Evolutionary conservation across 2,888 invertebrate species (phyloP), one percentile per base, ranked within the genome.

Genomic region (Halictus quadricinctus): DNA sequence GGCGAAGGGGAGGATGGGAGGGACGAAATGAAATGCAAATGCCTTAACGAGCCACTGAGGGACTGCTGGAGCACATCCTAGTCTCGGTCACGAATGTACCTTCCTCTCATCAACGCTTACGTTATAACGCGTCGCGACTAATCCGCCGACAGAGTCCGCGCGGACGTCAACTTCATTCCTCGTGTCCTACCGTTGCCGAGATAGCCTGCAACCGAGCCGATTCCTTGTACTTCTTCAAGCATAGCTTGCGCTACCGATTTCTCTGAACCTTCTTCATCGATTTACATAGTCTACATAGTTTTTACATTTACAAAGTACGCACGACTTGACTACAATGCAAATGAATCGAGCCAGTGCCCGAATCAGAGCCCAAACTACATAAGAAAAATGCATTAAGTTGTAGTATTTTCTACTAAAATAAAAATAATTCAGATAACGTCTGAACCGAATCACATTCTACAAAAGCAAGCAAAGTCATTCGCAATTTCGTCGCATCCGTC

Each of bases 11-110:
- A 69, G 82, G 73, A 78, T 60, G 76, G 78, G 88, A 87, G 85
- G 93, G 91, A 90, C 90, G 92, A 93, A 94, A 94, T 94, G 94
- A 94, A 94, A 94, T 94, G 94, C 94, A 94, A 94, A 94, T 94
- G 93, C 93, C 92, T 94, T 94, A 94, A 94, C 94, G 94, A 94
- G 94, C 94, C 94, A 93, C 94, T 94, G 94, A 94, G 94, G 94
- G 91, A 94, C 93, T 94, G 91, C 93, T 90, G 88, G 90, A 91
- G 91, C 92, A 91, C 91, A 92, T 93, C 91, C 91, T 88, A 92
- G 89, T 88, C 91, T 91, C 90, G 92, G 92, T 94, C 94, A 92
- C 93, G 92, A 93, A 92, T 93, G 90, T 93, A 91, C 90, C 89
- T 89, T 90, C 89, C 92, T 92, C 92, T 93, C 94, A 94, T 93